Evolutionary conservation across 1,140 invertebrate species (phyloP).

Genomic region (Drosophila kanapiae): DNA sequence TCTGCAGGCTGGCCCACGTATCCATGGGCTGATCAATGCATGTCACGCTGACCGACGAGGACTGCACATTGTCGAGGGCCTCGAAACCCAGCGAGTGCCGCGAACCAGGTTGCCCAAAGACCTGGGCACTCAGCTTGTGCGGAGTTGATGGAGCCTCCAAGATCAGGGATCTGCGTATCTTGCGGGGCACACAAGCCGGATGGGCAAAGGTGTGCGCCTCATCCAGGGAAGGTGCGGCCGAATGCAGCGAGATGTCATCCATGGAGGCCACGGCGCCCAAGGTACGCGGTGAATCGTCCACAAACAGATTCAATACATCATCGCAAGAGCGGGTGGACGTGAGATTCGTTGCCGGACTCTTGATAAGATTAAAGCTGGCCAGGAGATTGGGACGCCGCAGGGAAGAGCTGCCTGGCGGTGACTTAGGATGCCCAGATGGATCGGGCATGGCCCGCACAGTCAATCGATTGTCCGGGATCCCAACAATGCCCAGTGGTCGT

Average conservation of each 20-base stretch:
- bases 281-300: conserved; percentile 46
- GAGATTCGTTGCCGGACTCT: conserved; percentile 72
- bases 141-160: conserved; percentile 45
- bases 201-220: conserved; percentile 80
- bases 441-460: conserved; percentile 87
- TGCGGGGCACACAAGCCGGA: conserved; percentile 59
- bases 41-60: conserved; percentile 12
- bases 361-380: conserved; percentile 77
- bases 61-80: conserved; percentile 77
- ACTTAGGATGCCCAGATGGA: conserved; percentile 47
- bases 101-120: conserved; percentile 66
- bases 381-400: conserved; percentile 67
- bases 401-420: conserved; percentile 45
- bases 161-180: conserved; percentile 57
- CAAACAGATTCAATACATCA: conserved; percentile 68
- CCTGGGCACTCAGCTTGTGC: conserved; percentile 68
- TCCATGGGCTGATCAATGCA: conserved; percentile 65
- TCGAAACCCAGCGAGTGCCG: conserved; percentile 69
- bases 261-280: conserved; percentile 59
- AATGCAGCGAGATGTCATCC: conserved; percentile 77
- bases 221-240: conserved; percentile 53
- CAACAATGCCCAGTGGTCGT: conserved; percentile 69
- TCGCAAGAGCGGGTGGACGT: conserved; percentile 75
- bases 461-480: conserved; percentile 79
- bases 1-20: conserved; percentile 88